Evolutionary conservation across 2,797 vertebrate species (phyloP).

Genomic region (Cuculus canorus): DNA sequence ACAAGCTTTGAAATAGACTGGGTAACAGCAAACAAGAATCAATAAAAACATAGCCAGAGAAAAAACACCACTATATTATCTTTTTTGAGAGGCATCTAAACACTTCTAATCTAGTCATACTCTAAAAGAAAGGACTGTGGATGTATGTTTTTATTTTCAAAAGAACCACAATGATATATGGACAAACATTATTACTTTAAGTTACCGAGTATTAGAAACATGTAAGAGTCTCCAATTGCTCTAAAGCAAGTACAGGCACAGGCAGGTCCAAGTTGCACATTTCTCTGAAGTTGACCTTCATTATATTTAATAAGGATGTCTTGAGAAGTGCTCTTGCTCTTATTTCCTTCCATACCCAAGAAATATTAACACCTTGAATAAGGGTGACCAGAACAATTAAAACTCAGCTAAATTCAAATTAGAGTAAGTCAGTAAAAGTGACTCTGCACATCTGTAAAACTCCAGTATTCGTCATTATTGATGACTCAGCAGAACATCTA

Average conservation of each 20-base stretch:
- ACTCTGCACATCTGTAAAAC: not conserved
- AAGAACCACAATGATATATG: not conserved
- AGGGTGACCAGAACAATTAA: not conserved
- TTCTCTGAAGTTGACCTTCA: constrained; percentile 13
- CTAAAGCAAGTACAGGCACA: not conserved
- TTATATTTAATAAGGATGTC: not conserved
- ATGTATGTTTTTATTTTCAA: not conserved
- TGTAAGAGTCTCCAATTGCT: not conserved
- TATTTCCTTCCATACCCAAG: not conserved
- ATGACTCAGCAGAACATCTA: not conserved
- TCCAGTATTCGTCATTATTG: not conserved
- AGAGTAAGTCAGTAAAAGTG: constrained; percentile 15
- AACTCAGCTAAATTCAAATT: not conserved
- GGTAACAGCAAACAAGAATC: not conserved
- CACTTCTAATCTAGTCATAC: not conserved
- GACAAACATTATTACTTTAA: not conserved
- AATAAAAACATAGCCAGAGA: not conserved
- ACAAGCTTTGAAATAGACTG: not conserved
- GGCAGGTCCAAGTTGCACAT: not conserved
- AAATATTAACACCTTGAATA: constrained; percentile 4
- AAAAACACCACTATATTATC: not conserved
- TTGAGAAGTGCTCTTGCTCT: not conserved
- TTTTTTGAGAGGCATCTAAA: not conserved
- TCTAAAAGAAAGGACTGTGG: not conserved
- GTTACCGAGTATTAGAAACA: not conserved